Base-by-base conservation (phyloP, 2,888 invertebrate genomes). In the Polydrusus tereticollis region DNA sequence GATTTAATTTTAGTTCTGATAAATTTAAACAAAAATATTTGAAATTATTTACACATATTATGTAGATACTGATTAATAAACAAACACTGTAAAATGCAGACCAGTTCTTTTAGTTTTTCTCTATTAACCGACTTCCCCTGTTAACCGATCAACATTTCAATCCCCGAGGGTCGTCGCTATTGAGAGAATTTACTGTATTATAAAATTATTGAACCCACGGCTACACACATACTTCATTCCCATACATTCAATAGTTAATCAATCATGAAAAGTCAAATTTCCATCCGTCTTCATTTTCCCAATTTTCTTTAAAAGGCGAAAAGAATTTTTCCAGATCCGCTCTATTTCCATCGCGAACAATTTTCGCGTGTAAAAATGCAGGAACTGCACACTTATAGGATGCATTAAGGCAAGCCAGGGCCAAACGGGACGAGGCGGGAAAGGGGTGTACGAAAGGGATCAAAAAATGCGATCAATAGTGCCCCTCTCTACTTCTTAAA, bases 401-500 rank as follows among this genome's bases (percentile, higher is more conserved):
- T 81, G 81, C 81, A 81, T 82, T 81, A 81, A 80, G 81, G 67
- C 69, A 63, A 63, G 69, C 63, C 62, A 55, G 77, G 76, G 78
- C 78, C 79, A 76, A 77, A 75, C n/a, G 58, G 60, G 60, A 16
- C 7, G 75, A 74, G 76, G n/a, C n/a, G 55, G 74, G 75, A 69
- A 76, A 68, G 75, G 77, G 50, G 73, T 75, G 71, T 62, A 33
- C 69, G 69, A 72, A 84, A 82, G 84, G 86, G 85, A 86, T 85
- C 85, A 85, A 86, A 86, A 86, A 86, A 85, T 86, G 84, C 86
- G 86, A 86, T 86, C 86, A 86, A 86, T 86, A 86, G 84, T 83
- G 83, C 80, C 81, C 80, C 79, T 77, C 79, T 80, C 82, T 83
- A 81, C 84, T 85, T 85, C 85, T 85, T 86, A 85, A 84, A 84